A percentile compares a stretch with the other conserved stretches of the same genome.
These are phyloP conservation scores for Catocala sponsa DNA, from an alignment of 2,888 invertebrate species.

Conservation along the genomic window DNA sequence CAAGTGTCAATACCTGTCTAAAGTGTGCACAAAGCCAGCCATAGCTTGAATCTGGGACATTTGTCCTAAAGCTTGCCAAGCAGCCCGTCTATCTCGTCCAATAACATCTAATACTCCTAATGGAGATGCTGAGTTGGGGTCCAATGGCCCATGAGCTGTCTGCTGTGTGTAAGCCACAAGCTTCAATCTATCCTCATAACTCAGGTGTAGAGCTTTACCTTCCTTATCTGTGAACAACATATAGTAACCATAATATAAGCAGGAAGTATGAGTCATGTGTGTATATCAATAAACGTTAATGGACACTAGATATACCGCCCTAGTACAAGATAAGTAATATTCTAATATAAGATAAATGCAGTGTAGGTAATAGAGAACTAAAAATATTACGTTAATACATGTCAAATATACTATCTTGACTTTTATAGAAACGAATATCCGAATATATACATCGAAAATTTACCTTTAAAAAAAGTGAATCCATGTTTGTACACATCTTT, in stretches of 20 bases:
- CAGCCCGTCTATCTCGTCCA: conserved; percentile 96
- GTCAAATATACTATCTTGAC: too few species aligned
- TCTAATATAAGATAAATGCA: too few species aligned
- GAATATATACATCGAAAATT: conserved; percentile 35
- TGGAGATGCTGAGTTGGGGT: conserved; percentile 91
- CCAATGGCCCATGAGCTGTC: conserved; percentile 94
- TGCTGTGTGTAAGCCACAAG: conserved; percentile 98
- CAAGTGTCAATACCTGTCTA: conserved; percentile 88
- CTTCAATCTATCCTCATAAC: conserved; percentile 97
- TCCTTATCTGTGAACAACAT: conserved; percentile 93
- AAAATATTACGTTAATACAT: not conserved
- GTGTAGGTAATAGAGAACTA: not conserved
- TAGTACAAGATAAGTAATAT: not conserved
- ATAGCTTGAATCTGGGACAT: conserved; percentile 96
- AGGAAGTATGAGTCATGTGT: conserved; percentile 15
- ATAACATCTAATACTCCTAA: conserved; percentile 98
- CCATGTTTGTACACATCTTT: conserved; percentile 96
- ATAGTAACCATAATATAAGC: conserved; percentile 6
- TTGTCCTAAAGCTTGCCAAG: conserved; percentile 97
- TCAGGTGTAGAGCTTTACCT: conserved; percentile 98
- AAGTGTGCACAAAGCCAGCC: conserved; percentile 96
- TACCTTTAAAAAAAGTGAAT: conserved; percentile 97
- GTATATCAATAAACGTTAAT: conserved; percentile 23
- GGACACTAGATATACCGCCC: conserved; percentile 12
- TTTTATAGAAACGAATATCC: not conserved